A percentile compares a stretch with the other conserved stretches of the same genome.
Evolutionary conservation across 2,113 vertebrate genomes (phyloP).

Genomic region (Holacanthus passer): DNA sequence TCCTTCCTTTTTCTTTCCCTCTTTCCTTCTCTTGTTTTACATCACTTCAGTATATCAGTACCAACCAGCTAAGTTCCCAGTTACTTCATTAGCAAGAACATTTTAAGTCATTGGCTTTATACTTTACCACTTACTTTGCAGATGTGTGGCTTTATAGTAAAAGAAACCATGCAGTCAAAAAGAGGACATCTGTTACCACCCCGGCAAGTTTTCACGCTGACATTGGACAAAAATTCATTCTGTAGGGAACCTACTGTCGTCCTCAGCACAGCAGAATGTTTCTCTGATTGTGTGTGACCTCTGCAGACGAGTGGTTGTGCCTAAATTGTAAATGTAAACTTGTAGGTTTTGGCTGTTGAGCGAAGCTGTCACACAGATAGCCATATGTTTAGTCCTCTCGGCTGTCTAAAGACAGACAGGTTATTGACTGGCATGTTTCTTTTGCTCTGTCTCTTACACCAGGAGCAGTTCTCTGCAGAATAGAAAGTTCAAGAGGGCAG

Average conservation of each 20-base stretch:
- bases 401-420: slow-evolving; percentile 57
- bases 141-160: neutral
- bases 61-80: neutral
- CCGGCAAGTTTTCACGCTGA: neutral
- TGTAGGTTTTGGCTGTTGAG: slow-evolving; percentile 45
- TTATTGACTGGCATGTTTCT: slow-evolving; percentile 67
- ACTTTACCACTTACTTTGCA: too few species aligned
- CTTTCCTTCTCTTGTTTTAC: neutral
- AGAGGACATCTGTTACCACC: neutral
- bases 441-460: slow-evolving; percentile 51
- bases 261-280: neutral
- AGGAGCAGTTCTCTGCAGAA: slow-evolving; percentile 56
- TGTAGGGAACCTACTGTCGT: neutral
- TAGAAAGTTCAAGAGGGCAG: slow-evolving; percentile 75
- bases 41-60: neutral
- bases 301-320: slow-evolving; percentile 27
- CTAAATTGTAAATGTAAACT: slow-evolving; percentile 54
- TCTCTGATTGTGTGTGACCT: slow-evolving; percentile 33
- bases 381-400: slow-evolving; percentile 34
- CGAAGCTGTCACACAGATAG: slow-evolving; percentile 50
- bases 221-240: neutral
- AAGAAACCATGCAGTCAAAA: neutral
- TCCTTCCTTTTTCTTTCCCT: slow-evolving; percentile 28
- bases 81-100: too few species aligned
- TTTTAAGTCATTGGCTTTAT: too few species aligned